Base-by-base conservation (phyloP, 2,113 vertebrate genomes). In the Periophthalmodon schlosseri region DNA sequence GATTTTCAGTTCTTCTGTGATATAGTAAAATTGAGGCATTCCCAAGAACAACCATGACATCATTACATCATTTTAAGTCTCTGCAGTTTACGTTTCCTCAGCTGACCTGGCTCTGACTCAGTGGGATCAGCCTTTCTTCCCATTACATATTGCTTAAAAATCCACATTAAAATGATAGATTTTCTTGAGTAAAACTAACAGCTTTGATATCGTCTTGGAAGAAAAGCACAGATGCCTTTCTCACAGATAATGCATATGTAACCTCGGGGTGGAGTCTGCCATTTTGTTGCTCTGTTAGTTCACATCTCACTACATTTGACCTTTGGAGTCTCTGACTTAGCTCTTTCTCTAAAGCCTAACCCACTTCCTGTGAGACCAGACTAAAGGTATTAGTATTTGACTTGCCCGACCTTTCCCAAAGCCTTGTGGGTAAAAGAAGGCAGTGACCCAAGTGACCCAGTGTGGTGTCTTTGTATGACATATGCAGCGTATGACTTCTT, bases 371-470 rank as follows among this genome's bases (percentile, higher is more conserved):
- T 72, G 91, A 91, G 91, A 90, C 85, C 71, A 74, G 75, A 72
- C 83, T 90, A 89, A 92, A 93, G 84, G 81, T 90, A 92, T 93
- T 91, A 91, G 87, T 86, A 83, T 86, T 87, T 89, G 89, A 91
- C 90, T 85, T 23, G 50, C 24, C 0, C 23, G 67, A 91, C 88
- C 89, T 91, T 89, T 89, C 80, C 78, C 73, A 88, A 84, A 86
- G 87, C 80, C 83, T 88, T 87, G 80, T 90, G 89, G 88, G 89
- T 88, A 84, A 78, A 74, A 65, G 24, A 39, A 90, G 85, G 79
- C 82, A 82, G 83, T 91, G 85, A 92, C 89, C 88, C 65, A 46
- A 66, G 73, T 85, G 89, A 73, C 80, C 80, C 28, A 34, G 63
- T 70, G 74, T 58, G n/a, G 11, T 33, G 57, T 18, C 21, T 15